Base-by-base conservation (phyloP, 2,797 vertebrate species). In the Rousettus madagascariensis region DNA sequence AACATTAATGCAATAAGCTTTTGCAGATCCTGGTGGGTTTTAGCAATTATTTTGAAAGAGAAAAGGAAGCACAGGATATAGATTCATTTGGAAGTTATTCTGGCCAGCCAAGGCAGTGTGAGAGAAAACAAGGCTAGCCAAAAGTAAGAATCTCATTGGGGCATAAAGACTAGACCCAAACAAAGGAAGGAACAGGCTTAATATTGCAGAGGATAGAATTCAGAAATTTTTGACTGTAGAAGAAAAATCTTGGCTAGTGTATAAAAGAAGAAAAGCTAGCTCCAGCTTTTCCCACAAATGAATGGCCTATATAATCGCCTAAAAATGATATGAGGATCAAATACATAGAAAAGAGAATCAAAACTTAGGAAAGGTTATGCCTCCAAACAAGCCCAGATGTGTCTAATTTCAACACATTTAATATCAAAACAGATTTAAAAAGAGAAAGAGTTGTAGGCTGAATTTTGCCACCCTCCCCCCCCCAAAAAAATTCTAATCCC, bases 1-100 rank as follows among this genome's bases (percentile, higher is more conserved):
- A 75, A 87, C 90, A 86, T 91, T 96, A 92, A 94, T 51, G 83
- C 78, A 69, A 65, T 87, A 95, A 94, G 87, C 59, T 93, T 93
- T 72, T 94, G 83, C 43, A 80, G 94, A 95, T 92, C 86, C 49
- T 95, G 20, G 53, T 43, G 55, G 38, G 65, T 68, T 95, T 95
- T 72, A 86, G 78, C 61, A 46, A 36, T 59, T 49, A 82, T 68
- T 94, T 84, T 51, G 57, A 96, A 91, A 84, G 59, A 94, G 41
- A 49, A 78, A 68, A 69, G 36, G 66, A 89, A 82, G 61, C 41
- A 24, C 24, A 83, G 36, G 78, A 49, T 91, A 92, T 46, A 95
- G 71, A 91, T 91, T 92, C 61, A 80, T 88, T 92, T 88, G 74
- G 30, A 95, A 93, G 89, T 91, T 96, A 95, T 93, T 95, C 69